Evolutionary conservation across 1,140 invertebrate genomes (phyloP), one percentile per base, ranked within the genome.

Genomic region (Gyrodactylus bullatarudis): DNA sequence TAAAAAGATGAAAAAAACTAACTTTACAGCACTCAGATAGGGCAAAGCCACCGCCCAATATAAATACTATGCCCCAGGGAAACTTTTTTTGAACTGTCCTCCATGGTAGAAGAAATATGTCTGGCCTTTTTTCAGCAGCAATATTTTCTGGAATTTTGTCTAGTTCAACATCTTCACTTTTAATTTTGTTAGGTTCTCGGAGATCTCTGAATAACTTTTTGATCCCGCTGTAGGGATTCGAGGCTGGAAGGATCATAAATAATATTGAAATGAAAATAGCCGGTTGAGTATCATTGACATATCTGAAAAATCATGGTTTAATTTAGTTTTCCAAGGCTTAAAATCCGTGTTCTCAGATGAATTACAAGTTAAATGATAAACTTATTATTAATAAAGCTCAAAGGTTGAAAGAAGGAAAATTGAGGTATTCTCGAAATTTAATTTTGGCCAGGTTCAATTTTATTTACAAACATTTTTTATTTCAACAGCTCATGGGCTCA

Each of bases 1-100:
- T n/a, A 71, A 25, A 19, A 71, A n/a, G 24, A 23, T 25, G 1
- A 23, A 24, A 16, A 71, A 25, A 71, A 23, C 19, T 73, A 20
- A 75, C 75, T 73, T 75, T 21, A 73, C 71, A 75, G 1, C 26
- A 70, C 23, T 71, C 68, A 0, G 89, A 88, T 23, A 93, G 82
- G 0, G 89, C 88, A 79, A 92, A 91, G 0, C 89, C 89, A 69
- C 88, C 88, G 26, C 88, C 86, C 21, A 83, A 76, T 20, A 84
- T 76, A 0, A 84, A 74, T 16, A 84, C 77, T 0, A 83, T 76
- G n/a, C 79, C 80, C 83, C 83, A 84, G 0, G 82, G 80, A 1
- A 83, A 73, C 70, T 80, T 79, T 21, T 78, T 76, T 68, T 80
- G 78, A 2, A 80, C 78, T 1, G 75, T 75, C 24, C 79, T 76